Evolutionary conservation across 2,888 invertebrate species (phyloP).

Genomic region (Rugalucina vietnamica): DNA sequence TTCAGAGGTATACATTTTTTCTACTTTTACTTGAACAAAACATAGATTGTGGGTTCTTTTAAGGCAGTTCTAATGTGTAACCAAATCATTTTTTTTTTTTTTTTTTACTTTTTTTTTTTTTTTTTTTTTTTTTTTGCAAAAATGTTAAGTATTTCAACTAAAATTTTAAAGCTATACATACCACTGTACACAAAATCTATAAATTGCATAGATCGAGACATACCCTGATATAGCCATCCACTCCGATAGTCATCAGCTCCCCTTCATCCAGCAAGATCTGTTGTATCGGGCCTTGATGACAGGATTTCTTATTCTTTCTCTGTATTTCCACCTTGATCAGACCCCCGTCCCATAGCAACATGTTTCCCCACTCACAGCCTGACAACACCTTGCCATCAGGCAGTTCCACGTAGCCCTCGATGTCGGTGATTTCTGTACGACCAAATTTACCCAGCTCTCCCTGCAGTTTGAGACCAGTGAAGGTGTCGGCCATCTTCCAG

Average conservation of each 20-base stretch:
- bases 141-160: background rate
- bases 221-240: conserved; percentile 83
- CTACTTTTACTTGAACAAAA: background rate
- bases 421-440: conserved; percentile 95
- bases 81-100: background rate
- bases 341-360: conserved; percentile 95
- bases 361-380: conserved; percentile 95
- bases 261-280: conserved; percentile 87
- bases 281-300: conserved; percentile 91
- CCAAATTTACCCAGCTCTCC: conserved; percentile 95
- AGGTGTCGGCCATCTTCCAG: conserved; percentile 96
- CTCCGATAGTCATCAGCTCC: conserved; percentile 86
- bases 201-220: no score
- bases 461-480: conserved; percentile 95
- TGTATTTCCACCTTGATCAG: conserved; percentile 89
- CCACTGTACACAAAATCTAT: no score
- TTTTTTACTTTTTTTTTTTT: no score
- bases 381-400: conserved; percentile 96
- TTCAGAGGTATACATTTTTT: no score
- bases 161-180: background rate
- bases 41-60: background rate
- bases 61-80: background rate
- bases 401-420: conserved; percentile 92
- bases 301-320: conserved; percentile 86
- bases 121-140: no score